Evolutionary conservation across 1,140 invertebrate genomes (phyloP), one percentile per base, ranked within the genome.

Genomic region (Orius insidiosus): DNA sequence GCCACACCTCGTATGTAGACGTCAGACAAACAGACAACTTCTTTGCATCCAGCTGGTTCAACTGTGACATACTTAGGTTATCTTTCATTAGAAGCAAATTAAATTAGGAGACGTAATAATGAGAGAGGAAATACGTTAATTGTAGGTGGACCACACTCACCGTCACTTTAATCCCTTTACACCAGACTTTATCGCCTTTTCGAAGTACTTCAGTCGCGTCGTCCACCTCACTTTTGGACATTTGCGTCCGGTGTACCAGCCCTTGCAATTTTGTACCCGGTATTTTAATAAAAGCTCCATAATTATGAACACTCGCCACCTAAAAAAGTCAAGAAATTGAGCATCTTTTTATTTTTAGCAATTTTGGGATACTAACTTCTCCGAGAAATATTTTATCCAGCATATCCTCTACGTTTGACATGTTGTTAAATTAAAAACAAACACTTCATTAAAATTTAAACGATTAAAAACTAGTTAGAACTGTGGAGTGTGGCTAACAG

Each of bases 251-350:
- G 51, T 56, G 64, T 53, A 66, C 55, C 36, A 66, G 51, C 10
- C 64, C 64, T 45, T 66, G 64, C 46, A 59, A 54, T 30, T 54
- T 45, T 46, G 53, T 60, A 31, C 63, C 63, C 3, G 64, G 63
- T 41, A 66, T 64, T 57, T 53, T 59, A n/a, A 66, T 48, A 38
- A 66, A 66, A n/a, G 64, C 64, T 46, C 64, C 64, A 49, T 66
- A 66, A 55, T 63, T 63, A 51, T 66, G 63, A 13, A 66, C 55
- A 15, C 60, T 59, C 6, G 59, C 54, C 5, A 66, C 38, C 58
- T 66, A 24, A 31, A 53, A 53, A 32, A 24, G 24, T 24, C 24
- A 24, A 24, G 7, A 24, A 7, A 18, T 35, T 5, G 41, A 47
- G 30, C 10, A 2, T 14, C 32, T 14, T 40, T 8, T 14, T 40